A percentile compares a stretch with the other conserved stretches of the same genome.
Evolutionary conservation across 2,113 vertebrate species (phyloP).

Genomic region (Phocoena sinus): DNA sequence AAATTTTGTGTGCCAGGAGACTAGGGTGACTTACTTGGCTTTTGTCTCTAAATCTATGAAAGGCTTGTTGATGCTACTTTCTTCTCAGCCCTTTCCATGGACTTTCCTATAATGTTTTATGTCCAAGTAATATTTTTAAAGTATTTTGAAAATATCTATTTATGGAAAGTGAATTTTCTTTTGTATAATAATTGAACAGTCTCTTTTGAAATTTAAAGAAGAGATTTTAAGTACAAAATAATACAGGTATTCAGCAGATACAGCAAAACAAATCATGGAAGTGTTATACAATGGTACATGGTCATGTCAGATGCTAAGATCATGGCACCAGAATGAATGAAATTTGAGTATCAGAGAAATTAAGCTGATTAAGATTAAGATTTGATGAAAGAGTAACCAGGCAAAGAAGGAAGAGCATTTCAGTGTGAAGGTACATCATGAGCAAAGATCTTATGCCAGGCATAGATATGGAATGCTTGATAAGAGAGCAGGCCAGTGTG

Average conservation of each 20-base stretch:
- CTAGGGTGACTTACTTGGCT: background rate
- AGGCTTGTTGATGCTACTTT: background rate
- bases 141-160: background rate
- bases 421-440: background rate
- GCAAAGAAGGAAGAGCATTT: background rate
- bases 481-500: no score
- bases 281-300: background rate
- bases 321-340: background rate
- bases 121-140: background rate
- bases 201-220: background rate
- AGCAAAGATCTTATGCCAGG: background rate
- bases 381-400: background rate
- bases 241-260: background rate
- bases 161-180: background rate
- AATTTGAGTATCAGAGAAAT: background rate
- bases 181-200: background rate
- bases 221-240: background rate
- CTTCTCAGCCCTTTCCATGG: background rate
- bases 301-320: background rate
- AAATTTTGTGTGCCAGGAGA: background rate
- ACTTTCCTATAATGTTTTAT: background rate
- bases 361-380: background rate
- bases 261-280: background rate
- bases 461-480: background rate
- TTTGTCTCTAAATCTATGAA: background rate